Conservation (phyloP, 2,797 vertebrate species). For the Sibirionetta formosa region DNA sequence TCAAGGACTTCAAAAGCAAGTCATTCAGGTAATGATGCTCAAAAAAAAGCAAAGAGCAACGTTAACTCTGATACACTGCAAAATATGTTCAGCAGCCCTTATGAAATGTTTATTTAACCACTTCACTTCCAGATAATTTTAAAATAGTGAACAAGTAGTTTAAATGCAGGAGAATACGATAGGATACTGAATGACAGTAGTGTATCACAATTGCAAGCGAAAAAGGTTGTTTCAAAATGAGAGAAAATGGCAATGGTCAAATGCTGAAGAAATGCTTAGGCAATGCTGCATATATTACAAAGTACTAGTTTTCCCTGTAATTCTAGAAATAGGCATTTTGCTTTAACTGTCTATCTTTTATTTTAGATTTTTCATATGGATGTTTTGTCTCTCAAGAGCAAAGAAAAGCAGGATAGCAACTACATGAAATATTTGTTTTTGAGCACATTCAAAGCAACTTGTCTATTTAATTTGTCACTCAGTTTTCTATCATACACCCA, state of each 20-base stretch:
- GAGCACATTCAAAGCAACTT: neutral
- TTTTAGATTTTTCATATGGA: neutral
- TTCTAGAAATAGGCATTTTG: no score
- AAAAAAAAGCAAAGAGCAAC: neutral
- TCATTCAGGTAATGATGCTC: neutral
- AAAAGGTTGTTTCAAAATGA: neutral
- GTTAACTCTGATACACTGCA: neutral
- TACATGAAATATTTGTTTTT: neutral
- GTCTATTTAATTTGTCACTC: neutral
- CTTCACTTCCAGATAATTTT: neutral
- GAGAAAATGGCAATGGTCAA: rapidly evolving
- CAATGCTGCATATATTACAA: neutral
- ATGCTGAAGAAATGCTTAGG: neutral
- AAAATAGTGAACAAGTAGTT: neutral
- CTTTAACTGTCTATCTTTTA: neutral
- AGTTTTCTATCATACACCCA: neutral
- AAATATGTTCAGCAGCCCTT: neutral
- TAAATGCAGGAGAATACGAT: neutral
- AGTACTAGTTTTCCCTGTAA: neutral
- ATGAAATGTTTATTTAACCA: neutral
- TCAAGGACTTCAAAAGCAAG: neutral
- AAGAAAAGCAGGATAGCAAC: neutral
- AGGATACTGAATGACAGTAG: neutral
- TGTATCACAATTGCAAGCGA: neutral
- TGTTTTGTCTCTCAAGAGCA: neutral